A percentile compares a stretch with the other conserved stretches of the same genome.
phyloP scores from a whole-genome alignment of 2,888 invertebrate species.

The Nysson spinosus region DNA sequence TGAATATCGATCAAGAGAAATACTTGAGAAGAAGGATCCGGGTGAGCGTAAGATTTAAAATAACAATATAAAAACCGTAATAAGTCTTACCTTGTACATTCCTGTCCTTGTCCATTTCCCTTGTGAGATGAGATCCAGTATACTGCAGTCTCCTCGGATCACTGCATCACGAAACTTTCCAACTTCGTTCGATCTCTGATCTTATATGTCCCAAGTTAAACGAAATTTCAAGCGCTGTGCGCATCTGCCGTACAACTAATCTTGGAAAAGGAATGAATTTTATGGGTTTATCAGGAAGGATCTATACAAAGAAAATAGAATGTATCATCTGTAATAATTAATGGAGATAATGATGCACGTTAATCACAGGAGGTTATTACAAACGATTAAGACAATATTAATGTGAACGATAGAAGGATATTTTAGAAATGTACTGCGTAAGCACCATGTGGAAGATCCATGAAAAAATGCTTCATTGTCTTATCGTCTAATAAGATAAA shows the following conservation, averaged over 20 bases:
- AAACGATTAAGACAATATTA: too few relatives aligned
- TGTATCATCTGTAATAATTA: constrained; percentile 39
- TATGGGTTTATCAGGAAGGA: constrained; percentile 19
- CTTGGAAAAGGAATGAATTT: constrained; percentile 19
- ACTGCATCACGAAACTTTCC: constrained; percentile 70
- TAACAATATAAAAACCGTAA: not conserved
- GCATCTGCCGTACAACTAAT: constrained; percentile 47
- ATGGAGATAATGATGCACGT: constrained; percentile 42
- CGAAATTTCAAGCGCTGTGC: constrained; percentile 44
- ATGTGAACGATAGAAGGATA: too few relatives aligned
- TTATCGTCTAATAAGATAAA: too few relatives aligned
- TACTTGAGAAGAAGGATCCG: too few relatives aligned
- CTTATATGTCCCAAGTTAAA: constrained; percentile 33
- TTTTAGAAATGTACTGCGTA: too few relatives aligned
- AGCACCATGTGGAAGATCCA: too few relatives aligned
- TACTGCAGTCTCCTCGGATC: constrained; percentile 58
- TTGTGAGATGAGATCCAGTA: constrained; percentile 50
- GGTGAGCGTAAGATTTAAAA: too few relatives aligned
- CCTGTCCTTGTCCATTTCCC: constrained; percentile 73
- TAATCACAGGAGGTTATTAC: constrained; percentile 34
- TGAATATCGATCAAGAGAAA: too few relatives aligned
- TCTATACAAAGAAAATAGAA: constrained; percentile 16
- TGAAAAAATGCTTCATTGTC: too few relatives aligned
- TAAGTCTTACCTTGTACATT: constrained; percentile 67
- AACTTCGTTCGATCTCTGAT: constrained; percentile 46